phyloP scores from a whole-genome alignment of 2,888 invertebrate genomes.

The Acanthacorydalis orientalis region DNA sequence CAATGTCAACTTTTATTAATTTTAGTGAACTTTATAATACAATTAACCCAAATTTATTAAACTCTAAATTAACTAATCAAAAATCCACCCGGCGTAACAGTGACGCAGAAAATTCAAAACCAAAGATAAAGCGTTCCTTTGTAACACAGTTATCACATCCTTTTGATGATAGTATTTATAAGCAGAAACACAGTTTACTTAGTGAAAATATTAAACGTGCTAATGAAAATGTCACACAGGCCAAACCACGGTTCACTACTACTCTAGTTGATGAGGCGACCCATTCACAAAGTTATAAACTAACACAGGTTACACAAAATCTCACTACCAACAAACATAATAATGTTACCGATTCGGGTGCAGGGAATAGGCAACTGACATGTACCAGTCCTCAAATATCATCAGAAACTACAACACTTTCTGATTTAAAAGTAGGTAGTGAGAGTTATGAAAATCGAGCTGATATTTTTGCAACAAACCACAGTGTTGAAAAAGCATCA shows the following conservation, averaged over 20 bases:
- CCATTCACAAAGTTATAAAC: neutral
- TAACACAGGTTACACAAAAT: neutral
- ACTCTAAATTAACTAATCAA: neutral
- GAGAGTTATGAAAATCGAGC: conserved; percentile 1
- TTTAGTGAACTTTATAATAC: no score
- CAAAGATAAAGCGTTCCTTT: conserved; percentile 10
- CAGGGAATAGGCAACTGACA: neutral
- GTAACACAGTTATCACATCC: conserved; percentile 4
- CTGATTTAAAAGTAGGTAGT: neutral
- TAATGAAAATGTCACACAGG: conserved; percentile 9
- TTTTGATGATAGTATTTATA: neutral
- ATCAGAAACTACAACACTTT: neutral
- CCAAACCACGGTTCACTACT: conserved; percentile 22
- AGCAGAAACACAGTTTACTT: neutral
- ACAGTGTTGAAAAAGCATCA: neutral
- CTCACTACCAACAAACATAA: neutral
- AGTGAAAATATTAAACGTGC: conserved; percentile 1
- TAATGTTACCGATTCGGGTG: neutral
- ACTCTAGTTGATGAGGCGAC: conserved; percentile 23
- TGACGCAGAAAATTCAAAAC: conserved; percentile 5
- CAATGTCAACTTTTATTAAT: conserved; percentile 15
- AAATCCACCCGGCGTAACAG: neutral
- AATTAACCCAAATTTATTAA: no score
- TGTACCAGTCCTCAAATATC: neutral
- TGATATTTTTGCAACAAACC: conserved; percentile 3